Base-by-base conservation (phyloP, 64 coral and sea anemone genomes). In the Dendrophyllia cribrosa region DNA sequence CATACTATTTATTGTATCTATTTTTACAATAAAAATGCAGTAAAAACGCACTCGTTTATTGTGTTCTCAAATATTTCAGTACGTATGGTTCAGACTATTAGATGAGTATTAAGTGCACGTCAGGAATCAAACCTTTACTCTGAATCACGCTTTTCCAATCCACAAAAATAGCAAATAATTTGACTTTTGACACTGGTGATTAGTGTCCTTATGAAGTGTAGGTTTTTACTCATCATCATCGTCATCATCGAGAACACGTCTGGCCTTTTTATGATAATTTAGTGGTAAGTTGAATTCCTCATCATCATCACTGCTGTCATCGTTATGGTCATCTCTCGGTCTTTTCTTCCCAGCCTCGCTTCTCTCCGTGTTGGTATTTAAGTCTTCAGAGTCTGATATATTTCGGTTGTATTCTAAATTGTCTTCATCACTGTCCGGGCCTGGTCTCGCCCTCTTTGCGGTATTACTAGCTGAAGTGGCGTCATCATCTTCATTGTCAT, bases 261-360 rank as follows among this genome's bases (percentile, higher is more conserved):
- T 83, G 51, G 84, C 59, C 78, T 87, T 92, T 24, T 92, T 92
- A 63, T 92, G 82, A 87, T 77, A 75, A 55, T 75, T 71, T 6
- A 92, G 49, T 53, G 90, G 90, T 6, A 84, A 56, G 56, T 92
- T 75, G 12, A 86, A 83, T 15, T 92, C 72, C 51, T 88, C 68
- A 3, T 88, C 80, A 4, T 92, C 91, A 58, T 86, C 82, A 34
- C 70, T 74, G 10, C 60, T 47, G 0, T 56, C 70, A 55, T 66
- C 47, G 26, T 17, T 61, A 23, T 70, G 17, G 51, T 78, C 75
- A 20, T 52, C 48, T 48, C 76, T 67, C 25, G 77, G 55, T 21
- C 64, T 14, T 72, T 83, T 72, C 77, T 74, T 49, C 9, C 65
- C 78, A 65, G 80, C 62, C 25, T 84, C 80, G 6, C 60, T 52